These are phyloP conservation scores for rat (Rattus norvegicus) DNA, from an alignment of 2,113 vertebrate species.

Conservation along the genomic window GRCr8 NC_086036.1:5435501-5436000, in stretches of 20 bases:
- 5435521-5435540: background rate
- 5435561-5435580: background rate
- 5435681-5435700: background rate
- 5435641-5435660: background rate
- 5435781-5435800: background rate
- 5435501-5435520: background rate
- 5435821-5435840: background rate
- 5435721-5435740: too few species aligned
- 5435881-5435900: background rate
- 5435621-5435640: background rate
- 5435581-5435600: background rate
- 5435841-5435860: background rate
- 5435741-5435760: background rate
- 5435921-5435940: background rate
- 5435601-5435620: background rate
- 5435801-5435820: background rate
- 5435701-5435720: background rate
- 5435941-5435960: background rate
- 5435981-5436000: background rate
- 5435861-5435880: background rate
- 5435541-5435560: background rate
- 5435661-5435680: background rate
- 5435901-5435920: background rate
- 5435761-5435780: constrained; percentile 19
- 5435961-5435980: background rate